Evolutionary conservation across 2,113 vertebrate genomes (phyloP), one percentile per base, ranked within the genome.

Genomic region (Xerus inauris): DNA sequence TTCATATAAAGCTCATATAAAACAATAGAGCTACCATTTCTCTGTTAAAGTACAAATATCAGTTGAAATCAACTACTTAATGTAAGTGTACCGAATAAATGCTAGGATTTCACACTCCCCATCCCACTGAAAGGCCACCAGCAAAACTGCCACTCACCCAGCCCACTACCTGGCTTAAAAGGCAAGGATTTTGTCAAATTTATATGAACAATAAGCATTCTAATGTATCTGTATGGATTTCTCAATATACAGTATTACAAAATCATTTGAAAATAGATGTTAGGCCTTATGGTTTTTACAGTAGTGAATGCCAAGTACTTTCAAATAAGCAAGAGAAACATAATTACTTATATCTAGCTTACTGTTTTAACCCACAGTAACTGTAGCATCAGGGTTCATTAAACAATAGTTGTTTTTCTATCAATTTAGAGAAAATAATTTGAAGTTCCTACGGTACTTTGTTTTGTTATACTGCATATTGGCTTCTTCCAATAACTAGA

Each of bases 331-430:
- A 94, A 93, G 76, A 90, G 69, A 97, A 96, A 94, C n/a, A 95
- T 51, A 76, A 75, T 90, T 96, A 93, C 89, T 97, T 96, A 95
- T 91, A 95, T 97, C 42, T 76, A 92, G 87, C 35, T 85, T 94
- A 95, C 59, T 95, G 62, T 94, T 88, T 86, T 93, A 97, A 95
- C 93, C n/a, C 26, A 73, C 62, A 86, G 89, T 94, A 97, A 97
- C 80, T 79, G 72, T 51, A 94, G 42, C 67, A 96, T 92, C 82
- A 92, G 64, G 80, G 87, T 94, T 97, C 96, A 95, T 97, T 97
- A 98, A 98, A 90, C 95, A 96, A 95, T 97, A 96, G 92, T 81
- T 96, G 67, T 49, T 92, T 96, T 97, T 94, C 92, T 80, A 92
- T 22, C 76, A 92, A 83, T 86, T 95, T 64, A 77, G 87, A 88